These are phyloP conservation scores for Mustela lutreola DNA, from an alignment of 2,113 vertebrate species.

Conservation along the genomic window DNA sequence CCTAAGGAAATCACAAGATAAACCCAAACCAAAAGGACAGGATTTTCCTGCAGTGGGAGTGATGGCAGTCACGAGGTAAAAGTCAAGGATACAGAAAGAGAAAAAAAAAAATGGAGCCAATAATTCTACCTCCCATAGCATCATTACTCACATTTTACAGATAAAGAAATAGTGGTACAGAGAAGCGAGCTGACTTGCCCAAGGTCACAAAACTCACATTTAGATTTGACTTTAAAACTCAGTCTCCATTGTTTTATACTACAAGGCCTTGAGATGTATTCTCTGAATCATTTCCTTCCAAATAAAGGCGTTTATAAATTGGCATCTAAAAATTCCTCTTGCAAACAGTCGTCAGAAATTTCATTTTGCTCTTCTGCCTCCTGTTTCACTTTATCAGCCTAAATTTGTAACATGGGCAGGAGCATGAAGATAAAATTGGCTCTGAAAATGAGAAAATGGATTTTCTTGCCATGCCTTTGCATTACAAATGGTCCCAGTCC, in stretches of 20 bases:
- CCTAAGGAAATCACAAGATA: not conserved
- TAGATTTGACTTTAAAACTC: conserved; percentile 36
- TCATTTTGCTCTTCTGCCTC: conserved; percentile 16
- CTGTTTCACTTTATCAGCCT: conserved; percentile 56
- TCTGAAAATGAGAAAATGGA: conserved; percentile 77
- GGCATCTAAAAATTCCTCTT: conserved; percentile 34
- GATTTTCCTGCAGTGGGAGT: not conserved
- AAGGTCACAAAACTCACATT: conserved; percentile 22
- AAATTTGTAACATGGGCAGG: conserved; percentile 62
- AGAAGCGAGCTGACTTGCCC: not conserved
- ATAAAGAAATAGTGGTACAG: not conserved
- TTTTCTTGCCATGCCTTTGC: conserved; percentile 73
- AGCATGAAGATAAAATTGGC: conserved; percentile 59
- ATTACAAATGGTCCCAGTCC: conserved; percentile 71
- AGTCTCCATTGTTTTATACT: not conserved
- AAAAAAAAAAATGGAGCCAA: not conserved
- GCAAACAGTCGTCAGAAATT: conserved; percentile 58
- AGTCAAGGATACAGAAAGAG: not conserved
- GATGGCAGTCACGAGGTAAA: not conserved
- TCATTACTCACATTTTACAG: not conserved
- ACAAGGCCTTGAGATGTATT: not conserved
- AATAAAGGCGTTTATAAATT: conserved; percentile 39
- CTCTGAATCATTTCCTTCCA: conserved; percentile 46
- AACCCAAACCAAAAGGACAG: not conserved
- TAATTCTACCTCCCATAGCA: not conserved